phyloP scores from a whole-genome alignment of 2,888 invertebrate genomes.

The Drosophila silvestris region DNA sequence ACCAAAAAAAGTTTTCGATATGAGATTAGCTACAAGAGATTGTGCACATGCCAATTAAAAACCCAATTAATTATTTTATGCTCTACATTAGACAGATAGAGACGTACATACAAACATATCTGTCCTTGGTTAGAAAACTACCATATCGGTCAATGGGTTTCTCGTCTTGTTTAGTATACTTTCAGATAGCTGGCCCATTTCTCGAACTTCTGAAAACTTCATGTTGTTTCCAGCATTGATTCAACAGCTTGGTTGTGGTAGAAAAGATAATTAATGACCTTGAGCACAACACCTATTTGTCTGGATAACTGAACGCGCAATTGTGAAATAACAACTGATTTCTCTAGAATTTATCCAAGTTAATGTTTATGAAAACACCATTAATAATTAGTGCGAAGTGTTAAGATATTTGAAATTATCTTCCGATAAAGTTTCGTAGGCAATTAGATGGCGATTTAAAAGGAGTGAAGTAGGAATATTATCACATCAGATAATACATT shows the following conservation, averaged over 20 bases:
- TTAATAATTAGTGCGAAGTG: not conserved
- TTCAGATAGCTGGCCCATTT: slow-evolving; percentile 43
- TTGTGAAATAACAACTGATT: slow-evolving; percentile 27
- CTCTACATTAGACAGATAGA: slow-evolving; percentile 6
- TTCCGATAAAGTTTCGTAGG: not conserved
- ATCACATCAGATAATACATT: not conserved
- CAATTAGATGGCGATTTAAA: not conserved
- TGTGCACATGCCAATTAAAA: slow-evolving; percentile 29
- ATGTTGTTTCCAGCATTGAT: slow-evolving; percentile 13
- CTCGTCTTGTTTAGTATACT: slow-evolving; percentile 5
- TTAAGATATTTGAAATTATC: not conserved
- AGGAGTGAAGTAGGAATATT: not conserved
- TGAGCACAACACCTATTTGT: slow-evolving; percentile 10
- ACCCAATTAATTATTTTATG: slow-evolving; percentile 54
- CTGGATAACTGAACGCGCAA: slow-evolving; percentile 11
- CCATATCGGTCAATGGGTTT: slow-evolving; percentile 54
- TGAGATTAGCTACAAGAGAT: slow-evolving; percentile 58
- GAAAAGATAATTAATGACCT: slow-evolving; percentile 27
- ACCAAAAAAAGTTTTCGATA: slow-evolving; percentile 1
- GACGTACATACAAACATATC: not conserved
- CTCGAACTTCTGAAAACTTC: slow-evolving; percentile 18
- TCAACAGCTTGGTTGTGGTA: slow-evolving; percentile 17
- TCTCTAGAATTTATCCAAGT: not conserved
- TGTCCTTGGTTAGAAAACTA: slow-evolving; percentile 52
- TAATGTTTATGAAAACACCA: not conserved